A percentile compares a stretch with the other conserved stretches of the same genome.
These are phyloP conservation scores for Manis javanica DNA, from an alignment of 2,797 vertebrate species.

Conservation along the genomic window DNA sequence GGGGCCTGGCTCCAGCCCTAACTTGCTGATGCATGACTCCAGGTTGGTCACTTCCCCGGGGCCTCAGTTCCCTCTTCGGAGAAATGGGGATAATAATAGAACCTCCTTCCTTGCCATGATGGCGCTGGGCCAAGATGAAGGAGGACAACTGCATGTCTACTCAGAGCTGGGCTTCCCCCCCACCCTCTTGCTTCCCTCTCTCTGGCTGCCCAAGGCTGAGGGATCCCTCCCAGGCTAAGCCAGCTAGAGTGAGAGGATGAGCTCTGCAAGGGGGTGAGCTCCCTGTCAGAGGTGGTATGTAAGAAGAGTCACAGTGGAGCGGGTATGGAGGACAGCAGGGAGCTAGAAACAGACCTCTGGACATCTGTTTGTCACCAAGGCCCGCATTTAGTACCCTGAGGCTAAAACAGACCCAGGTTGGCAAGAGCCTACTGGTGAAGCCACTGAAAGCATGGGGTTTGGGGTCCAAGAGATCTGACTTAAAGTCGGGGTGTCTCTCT, in stretches of 20 bases:
- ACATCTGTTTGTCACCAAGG: not conserved
- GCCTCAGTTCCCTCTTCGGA: slow-evolving; percentile 74
- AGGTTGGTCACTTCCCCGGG: slow-evolving; percentile 26
- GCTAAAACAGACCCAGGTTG: not conserved
- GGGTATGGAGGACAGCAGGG: not conserved
- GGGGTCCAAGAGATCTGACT: not conserved
- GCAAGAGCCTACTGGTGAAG: not conserved
- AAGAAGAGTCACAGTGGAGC: not conserved
- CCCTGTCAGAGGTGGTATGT: rapidly evolving
- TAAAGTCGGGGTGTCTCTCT: not conserved
- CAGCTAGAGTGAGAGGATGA: not conserved
- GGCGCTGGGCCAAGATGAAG: slow-evolving; percentile 50
- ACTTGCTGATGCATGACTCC: not conserved
- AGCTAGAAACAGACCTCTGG: not conserved
- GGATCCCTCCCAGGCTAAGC: not conserved
- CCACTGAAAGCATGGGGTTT: no score
- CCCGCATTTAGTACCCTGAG: not conserved
- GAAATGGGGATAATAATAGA: slow-evolving; percentile 76
- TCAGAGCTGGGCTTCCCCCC: no score
- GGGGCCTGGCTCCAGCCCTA: slow-evolving; percentile 9
- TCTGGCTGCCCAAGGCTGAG: not conserved
- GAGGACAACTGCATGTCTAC: not conserved
- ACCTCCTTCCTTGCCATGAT: slow-evolving; percentile 46
- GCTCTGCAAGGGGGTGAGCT: not conserved
- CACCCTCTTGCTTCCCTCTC: no score